Conservation (phyloP, 64 coral and sea anemone species). For the Montipora efflorescens region DNA sequence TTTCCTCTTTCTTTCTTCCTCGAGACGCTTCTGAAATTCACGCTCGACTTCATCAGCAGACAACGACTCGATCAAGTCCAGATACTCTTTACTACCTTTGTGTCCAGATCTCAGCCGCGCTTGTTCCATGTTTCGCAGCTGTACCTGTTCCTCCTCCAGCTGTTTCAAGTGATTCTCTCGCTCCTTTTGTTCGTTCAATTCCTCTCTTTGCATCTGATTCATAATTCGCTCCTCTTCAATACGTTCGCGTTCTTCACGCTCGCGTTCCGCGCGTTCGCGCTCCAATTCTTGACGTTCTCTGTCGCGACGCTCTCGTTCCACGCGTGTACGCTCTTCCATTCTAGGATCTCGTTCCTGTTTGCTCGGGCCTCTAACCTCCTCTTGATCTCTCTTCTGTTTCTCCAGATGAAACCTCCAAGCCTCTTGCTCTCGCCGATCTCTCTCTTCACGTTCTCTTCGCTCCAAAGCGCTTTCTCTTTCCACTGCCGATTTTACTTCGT, state of each 20-base stretch:
- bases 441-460: slow-evolving; percentile 33
- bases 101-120: background rate
- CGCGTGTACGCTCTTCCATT: slow-evolving; percentile 44
- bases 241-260: slow-evolving; percentile 14
- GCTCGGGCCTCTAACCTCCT: background rate
- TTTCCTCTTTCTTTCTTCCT: slow-evolving; percentile 62
- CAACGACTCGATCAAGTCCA: slow-evolving; percentile 86
- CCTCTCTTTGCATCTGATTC: slow-evolving; percentile 49
- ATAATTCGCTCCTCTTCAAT: slow-evolving; percentile 25
- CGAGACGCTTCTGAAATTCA: slow-evolving; percentile 80
- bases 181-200: slow-evolving; percentile 19
- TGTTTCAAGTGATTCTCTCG: slow-evolving; percentile 36
- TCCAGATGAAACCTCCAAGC: slow-evolving; percentile 26
- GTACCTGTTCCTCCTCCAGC: slow-evolving; percentile 52
- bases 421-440: slow-evolving; percentile 36
- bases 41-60: slow-evolving; percentile 84
- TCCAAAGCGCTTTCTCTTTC: slow-evolving; percentile 49
- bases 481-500: slow-evolving; percentile 60
- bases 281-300: slow-evolving; percentile 19
- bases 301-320: slow-evolving; percentile 13
- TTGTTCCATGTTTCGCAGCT: slow-evolving; percentile 21
- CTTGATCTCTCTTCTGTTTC: slow-evolving; percentile 26
- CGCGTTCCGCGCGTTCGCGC: slow-evolving; percentile 36
- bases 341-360: slow-evolving; percentile 57
- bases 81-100: slow-evolving; percentile 68